phyloP scores from a whole-genome alignment of 2,888 invertebrate species.

The Tetranychus truncatus region DNA sequence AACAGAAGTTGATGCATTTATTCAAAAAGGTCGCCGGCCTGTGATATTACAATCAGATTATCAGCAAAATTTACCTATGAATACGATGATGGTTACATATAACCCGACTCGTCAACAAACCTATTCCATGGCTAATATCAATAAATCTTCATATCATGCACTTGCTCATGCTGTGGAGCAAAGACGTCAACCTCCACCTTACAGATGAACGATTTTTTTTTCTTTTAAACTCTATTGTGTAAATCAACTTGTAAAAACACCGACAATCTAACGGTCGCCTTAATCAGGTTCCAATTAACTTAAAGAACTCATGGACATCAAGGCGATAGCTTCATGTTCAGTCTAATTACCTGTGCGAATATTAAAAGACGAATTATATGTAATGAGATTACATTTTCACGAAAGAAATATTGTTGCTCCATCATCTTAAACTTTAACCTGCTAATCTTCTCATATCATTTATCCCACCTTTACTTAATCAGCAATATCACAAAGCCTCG shows the following conservation, averaged over 20 bases:
- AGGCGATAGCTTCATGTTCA: neutral
- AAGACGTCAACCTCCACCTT: neutral
- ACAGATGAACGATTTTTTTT: neutral
- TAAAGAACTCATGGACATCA: neutral
- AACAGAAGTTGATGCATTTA: constrained; percentile 15
- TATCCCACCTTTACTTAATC: neutral
- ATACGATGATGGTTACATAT: neutral
- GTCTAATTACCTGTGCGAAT: too few relatives aligned
- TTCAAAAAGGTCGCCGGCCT: constrained; percentile 17
- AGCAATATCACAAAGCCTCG: neutral
- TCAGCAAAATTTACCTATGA: constrained; percentile 12
- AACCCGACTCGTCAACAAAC: neutral
- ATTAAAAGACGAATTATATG: too few relatives aligned
- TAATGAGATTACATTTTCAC: neutral
- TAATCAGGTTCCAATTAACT: neutral
- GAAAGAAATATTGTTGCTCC: neutral
- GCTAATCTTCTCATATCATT: neutral
- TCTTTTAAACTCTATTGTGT: neutral
- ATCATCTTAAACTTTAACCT: neutral
- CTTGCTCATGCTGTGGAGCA: neutral
- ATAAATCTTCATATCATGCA: neutral
- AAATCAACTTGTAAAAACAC: neutral
- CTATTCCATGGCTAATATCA: neutral
- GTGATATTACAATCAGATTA: constrained; percentile 21
- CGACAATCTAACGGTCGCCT: neutral